Percentiles rank a stretch among this genome's conserved stretches.
Evolutionary conservation across 1,140 invertebrate species (phyloP).

Genomic region (Eurosta solidaginis): DNA sequence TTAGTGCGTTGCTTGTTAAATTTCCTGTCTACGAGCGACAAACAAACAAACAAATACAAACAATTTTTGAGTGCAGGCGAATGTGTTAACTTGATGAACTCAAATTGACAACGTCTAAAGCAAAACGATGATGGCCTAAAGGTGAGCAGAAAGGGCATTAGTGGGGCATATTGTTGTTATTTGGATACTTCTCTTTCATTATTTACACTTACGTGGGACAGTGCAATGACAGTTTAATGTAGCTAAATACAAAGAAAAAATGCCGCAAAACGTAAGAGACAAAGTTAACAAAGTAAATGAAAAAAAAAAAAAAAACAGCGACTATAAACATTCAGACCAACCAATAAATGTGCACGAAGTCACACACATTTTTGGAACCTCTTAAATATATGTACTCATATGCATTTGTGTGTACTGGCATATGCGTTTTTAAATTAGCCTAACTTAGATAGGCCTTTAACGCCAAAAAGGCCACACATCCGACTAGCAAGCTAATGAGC

Average conservation of each 20-base stretch:
- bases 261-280: not conserved
- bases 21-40: not conserved
- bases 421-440: not conserved
- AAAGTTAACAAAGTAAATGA: not conserved
- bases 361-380: too few species aligned
- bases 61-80: too few species aligned
- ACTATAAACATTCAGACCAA: not conserved
- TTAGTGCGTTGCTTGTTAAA: slow-evolving; percentile 13
- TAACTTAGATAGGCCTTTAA: not conserved
- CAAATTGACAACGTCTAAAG: not conserved
- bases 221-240: not conserved
- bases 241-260: slow-evolving; percentile 4
- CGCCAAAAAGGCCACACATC: not conserved
- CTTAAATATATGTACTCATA: too few species aligned
- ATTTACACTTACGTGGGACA: not conserved
- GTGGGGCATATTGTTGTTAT: not conserved
- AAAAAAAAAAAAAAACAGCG: not conserved
- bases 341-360: slow-evolving; percentile 22
- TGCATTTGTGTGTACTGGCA: not conserved
- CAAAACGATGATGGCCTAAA: not conserved
- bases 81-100: too few species aligned
- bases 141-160: not conserved
- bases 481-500: not conserved
- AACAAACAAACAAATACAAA: not conserved
- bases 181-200: not conserved